Conservation (phyloP, 2,113 vertebrate species). For the Candoia aspera region DNA sequence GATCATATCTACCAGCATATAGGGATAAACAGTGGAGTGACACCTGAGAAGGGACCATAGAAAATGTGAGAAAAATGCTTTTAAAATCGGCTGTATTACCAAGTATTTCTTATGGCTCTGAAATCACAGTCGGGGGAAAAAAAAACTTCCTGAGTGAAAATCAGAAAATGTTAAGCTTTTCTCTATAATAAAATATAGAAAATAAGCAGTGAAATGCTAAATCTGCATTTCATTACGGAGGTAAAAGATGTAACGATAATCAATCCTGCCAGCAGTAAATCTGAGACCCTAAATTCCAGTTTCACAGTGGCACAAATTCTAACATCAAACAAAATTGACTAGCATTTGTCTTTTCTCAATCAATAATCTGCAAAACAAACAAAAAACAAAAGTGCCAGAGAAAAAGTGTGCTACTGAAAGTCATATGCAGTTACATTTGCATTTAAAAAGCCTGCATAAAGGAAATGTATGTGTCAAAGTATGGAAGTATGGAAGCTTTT, state of each 20-base stretch:
- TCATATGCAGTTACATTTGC: neutral
- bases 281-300: neutral
- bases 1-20: conserved; percentile 67
- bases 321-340: neutral
- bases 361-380: neutral
- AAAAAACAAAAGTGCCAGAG: neutral
- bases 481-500: neutral
- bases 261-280: neutral
- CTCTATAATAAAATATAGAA: neutral
- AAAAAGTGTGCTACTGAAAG: neutral
- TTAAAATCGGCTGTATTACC: conserved; percentile 15
- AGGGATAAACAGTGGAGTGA: conserved; percentile 52
- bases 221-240: neutral
- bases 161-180: conserved; percentile 53
- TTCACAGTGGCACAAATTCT: neutral
- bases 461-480: neutral
- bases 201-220: neutral
- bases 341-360: neutral
- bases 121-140: neutral
- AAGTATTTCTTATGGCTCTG: conserved; percentile 24
- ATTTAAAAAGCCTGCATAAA: neutral
- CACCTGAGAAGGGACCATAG: conserved; percentile 59
- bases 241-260: neutral
- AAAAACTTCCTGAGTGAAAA: neutral
- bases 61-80: conserved; percentile 40